A percentile compares a stretch with the other conserved stretches of the same genome.
Conservation (phyloP, 2,888 invertebrate genomes). For the Ophioninae sp. region DNA sequence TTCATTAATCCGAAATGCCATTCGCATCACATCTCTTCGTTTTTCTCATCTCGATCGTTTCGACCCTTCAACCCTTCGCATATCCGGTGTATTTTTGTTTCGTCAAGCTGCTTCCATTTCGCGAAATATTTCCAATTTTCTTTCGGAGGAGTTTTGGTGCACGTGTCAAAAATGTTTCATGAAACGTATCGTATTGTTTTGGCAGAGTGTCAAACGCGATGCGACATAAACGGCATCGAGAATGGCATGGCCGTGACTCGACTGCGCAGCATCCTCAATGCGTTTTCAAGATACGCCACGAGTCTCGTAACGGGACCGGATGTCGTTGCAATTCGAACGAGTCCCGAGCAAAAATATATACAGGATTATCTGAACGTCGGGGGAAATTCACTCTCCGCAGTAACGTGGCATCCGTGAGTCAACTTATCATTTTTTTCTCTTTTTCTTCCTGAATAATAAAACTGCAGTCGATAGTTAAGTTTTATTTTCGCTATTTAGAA, state of each 20-base stretch:
- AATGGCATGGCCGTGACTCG: slow-evolving; percentile 78
- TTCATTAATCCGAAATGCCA: too few species aligned
- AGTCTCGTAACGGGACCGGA: slow-evolving; percentile 80
- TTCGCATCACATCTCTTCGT: too few species aligned
- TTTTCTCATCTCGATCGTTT: too few species aligned
- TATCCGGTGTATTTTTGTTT: background rate
- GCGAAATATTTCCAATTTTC: background rate
- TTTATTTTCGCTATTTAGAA: too few species aligned
- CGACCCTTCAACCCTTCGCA: too few species aligned
- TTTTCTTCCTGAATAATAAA: background rate
- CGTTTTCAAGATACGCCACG: slow-evolving; percentile 82
- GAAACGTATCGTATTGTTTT: slow-evolving; percentile 14
- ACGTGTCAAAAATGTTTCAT: too few species aligned
- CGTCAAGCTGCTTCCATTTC: background rate
- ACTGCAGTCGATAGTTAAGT: too few species aligned
- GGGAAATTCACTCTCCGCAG: slow-evolving; percentile 84
- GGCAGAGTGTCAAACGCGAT: slow-evolving; percentile 76
- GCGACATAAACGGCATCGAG: slow-evolving; percentile 73
- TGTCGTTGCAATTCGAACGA: slow-evolving; percentile 74
- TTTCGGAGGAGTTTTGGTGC: background rate
- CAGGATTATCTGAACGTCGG: slow-evolving; percentile 80
- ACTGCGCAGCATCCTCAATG: slow-evolving; percentile 85
- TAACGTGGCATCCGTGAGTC: slow-evolving; percentile 89
- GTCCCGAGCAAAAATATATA: slow-evolving; percentile 77
- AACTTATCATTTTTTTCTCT: slow-evolving; percentile 44